phyloP scores from a whole-genome alignment of 2,113 vertebrate genomes.

The Austrofundulus limnaeus region DNA sequence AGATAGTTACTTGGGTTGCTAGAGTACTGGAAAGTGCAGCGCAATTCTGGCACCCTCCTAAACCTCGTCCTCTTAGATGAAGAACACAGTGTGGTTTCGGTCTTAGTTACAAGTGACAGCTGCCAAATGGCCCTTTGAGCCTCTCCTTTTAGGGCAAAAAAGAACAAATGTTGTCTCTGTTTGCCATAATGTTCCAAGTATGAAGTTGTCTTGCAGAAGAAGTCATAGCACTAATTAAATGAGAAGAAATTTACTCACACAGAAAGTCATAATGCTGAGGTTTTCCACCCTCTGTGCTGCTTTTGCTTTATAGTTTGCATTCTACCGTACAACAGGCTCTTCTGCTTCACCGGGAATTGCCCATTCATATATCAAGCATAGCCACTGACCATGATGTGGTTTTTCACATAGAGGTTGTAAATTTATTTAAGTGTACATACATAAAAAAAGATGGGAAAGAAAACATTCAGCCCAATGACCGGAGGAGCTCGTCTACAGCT shows the following conservation, averaged over 20 bases:
- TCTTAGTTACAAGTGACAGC: conserved; percentile 54
- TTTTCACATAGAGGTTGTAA: conserved; percentile 57
- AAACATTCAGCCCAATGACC: conserved; percentile 23
- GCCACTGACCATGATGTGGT: conserved; percentile 51
- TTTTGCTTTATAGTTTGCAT: conserved; percentile 37
- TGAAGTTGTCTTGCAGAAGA: conserved; percentile 14
- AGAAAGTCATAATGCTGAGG: neutral
- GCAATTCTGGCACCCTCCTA: conserved; percentile 51
- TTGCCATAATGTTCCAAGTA: conserved; percentile 26
- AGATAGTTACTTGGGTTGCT: conserved; percentile 50
- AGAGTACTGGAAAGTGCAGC: conserved; percentile 60
- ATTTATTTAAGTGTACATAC: conserved; percentile 59
- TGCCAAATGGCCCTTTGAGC: conserved; percentile 48
- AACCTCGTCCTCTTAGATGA: conserved; percentile 43
- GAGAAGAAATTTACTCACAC: conserved; percentile 18
- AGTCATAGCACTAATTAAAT: conserved; percentile 9
- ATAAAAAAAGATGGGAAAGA: conserved; percentile 7
- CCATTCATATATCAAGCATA: conserved; percentile 49
- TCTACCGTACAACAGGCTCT: conserved; percentile 24
- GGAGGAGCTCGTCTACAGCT: conserved; percentile 29
- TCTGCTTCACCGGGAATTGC: conserved; percentile 6
- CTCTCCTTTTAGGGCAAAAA: conserved; percentile 56
- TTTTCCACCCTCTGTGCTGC: conserved; percentile 6
- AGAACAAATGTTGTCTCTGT: neutral
- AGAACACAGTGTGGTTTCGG: conserved; percentile 59